A percentile compares a stretch with the other conserved stretches of the same genome.
Conservation (phyloP, 2,797 vertebrate species). For the Emydoidea blandingii region DNA sequence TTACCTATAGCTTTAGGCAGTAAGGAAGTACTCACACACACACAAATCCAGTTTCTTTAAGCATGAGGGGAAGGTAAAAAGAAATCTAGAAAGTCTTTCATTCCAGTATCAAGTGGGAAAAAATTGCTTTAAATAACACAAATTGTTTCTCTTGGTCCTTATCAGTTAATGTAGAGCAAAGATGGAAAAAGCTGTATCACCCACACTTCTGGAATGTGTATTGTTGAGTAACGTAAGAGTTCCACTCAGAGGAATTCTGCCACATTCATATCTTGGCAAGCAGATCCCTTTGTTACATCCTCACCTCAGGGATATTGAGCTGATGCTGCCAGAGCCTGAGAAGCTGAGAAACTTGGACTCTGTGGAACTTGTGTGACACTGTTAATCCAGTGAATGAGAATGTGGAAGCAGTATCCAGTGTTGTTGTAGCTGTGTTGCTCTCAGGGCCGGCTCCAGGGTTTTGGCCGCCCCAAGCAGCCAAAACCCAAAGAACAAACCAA, state of each 20-base stretch:
- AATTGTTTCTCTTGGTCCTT: not conserved
- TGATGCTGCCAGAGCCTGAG: accelerated
- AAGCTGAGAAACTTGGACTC: not conserved
- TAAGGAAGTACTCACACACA: not conserved
- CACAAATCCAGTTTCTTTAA: not conserved
- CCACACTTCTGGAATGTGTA: not conserved
- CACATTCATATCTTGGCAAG: not conserved
- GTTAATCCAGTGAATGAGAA: not conserved
- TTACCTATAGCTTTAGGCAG: not conserved
- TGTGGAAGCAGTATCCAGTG: not conserved
- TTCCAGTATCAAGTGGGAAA: not conserved
- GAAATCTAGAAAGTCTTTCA: not conserved
- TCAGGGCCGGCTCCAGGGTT: too few species aligned
- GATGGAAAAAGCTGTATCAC: not conserved
- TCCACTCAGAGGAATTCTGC: not conserved
- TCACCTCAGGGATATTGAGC: not conserved
- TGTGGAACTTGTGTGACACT: not conserved
- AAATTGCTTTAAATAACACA: not conserved
- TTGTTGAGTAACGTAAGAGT: not conserved
- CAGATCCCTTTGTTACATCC: not conserved
- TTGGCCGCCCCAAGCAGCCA: too few species aligned
- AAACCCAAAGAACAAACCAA: too few species aligned
- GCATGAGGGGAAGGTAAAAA: not conserved
- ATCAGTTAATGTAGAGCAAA: not conserved
- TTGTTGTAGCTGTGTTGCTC: too few species aligned